Percentiles rank a stretch among this genome's conserved stretches.
Evolutionary conservation across 2,888 invertebrate species (phyloP).

Genomic region (Drosophila limbata): DNA sequence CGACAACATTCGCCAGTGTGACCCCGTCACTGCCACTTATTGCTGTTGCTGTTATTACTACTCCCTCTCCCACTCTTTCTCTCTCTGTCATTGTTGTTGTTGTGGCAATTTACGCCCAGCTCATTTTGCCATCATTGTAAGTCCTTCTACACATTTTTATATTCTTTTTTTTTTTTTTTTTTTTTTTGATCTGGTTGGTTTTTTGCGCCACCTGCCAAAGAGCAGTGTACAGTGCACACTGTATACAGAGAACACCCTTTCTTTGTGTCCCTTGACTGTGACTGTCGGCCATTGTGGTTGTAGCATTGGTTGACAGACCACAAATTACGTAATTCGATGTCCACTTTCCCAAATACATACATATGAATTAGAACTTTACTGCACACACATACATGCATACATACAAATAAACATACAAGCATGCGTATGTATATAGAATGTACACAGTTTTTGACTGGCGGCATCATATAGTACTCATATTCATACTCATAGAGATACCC

Average conservation of each 20-base stretch:
- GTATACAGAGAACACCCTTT: slow-evolving; percentile 4
- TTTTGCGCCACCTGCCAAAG: slow-evolving; percentile 46
- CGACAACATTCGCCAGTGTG: slow-evolving; percentile 35
- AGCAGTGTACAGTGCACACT: slow-evolving; percentile 30
- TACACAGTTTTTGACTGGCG: background rate
- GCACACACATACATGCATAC: background rate
- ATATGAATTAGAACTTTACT: slow-evolving; percentile 1
- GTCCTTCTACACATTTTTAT: slow-evolving; percentile 51
- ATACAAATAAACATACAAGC: background rate
- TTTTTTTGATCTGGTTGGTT: slow-evolving; percentile 13
- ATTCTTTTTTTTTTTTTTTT: slow-evolving; percentile 6
- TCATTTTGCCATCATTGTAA: slow-evolving; percentile 68
- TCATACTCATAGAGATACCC: background rate
- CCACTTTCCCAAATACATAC: slow-evolving; percentile 18
- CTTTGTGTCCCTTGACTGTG: slow-evolving; percentile 24
- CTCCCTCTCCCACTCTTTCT: background rate
- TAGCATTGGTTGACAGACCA: slow-evolving; percentile 38
- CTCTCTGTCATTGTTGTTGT: slow-evolving; percentile 20
- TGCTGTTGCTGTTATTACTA: slow-evolving; percentile 24
- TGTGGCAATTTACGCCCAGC: slow-evolving; percentile 59
- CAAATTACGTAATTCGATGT: slow-evolving; percentile 64
- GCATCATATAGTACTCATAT: background rate
- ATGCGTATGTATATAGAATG: background rate
- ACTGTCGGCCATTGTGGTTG: slow-evolving; percentile 35
- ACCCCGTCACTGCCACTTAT: slow-evolving; percentile 32